phyloP scores from a whole-genome alignment of 2,113 vertebrate genomes.

The Fulica atra region DNA sequence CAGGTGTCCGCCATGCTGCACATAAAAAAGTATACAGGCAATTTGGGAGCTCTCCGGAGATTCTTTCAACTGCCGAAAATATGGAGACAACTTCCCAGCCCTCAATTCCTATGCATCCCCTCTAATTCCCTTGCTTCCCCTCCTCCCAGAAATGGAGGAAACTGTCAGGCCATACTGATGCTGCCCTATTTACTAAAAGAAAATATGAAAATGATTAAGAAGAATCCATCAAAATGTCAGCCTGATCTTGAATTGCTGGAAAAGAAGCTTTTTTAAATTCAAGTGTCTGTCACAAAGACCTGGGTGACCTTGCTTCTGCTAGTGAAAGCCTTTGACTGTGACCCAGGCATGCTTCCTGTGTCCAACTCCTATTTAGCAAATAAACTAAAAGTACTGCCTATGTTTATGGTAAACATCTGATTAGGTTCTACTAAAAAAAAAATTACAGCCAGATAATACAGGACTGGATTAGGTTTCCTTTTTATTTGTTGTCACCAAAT shows the following conservation, averaged over 20 bases:
- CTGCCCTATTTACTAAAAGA: conserved; percentile 18
- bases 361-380: conserved; percentile 90
- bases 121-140: neutral
- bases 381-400: conserved; percentile 83
- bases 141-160: conserved; percentile 32
- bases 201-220: conserved; percentile 72
- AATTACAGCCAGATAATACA: conserved; percentile 61
- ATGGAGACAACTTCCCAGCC: conserved; percentile 62
- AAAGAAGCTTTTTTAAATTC: neutral
- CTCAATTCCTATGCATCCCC: neutral
- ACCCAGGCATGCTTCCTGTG: conserved; percentile 69
- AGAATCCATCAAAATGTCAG: conserved; percentile 58
- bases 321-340: conserved; percentile 49
- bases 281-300: neutral
- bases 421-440: conserved; percentile 55
- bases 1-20: conserved; percentile 67
- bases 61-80: conserved; percentile 73
- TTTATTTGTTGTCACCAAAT: conserved; percentile 76
- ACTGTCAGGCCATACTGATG: conserved; percentile 29
- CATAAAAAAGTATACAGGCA: conserved; percentile 72
- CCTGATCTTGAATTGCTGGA: neutral
- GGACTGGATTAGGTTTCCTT: conserved; percentile 67
- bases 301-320: conserved; percentile 75
- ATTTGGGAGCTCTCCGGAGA: conserved; percentile 68
- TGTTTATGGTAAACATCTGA: conserved; percentile 84